phyloP scores from a whole-genome alignment of 2,888 invertebrate genomes.

The Andrena haemorrhoa region DNA sequence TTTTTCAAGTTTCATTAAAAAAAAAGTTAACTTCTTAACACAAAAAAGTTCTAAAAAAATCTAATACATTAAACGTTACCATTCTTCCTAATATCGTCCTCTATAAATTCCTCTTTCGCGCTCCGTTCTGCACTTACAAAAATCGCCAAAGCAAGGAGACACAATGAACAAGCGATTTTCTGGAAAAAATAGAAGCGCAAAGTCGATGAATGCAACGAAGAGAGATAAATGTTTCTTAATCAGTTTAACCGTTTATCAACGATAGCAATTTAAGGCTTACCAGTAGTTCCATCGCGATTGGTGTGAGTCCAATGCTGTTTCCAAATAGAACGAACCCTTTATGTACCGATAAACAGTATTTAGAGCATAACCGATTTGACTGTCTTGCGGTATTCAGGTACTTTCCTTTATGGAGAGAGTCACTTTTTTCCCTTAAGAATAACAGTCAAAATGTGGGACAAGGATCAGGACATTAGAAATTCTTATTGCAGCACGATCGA shows the following conservation, averaged over 20 bases:
- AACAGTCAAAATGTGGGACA: not conserved
- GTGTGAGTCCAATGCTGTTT: conserved; percentile 18
- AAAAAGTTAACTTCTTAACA: not conserved
- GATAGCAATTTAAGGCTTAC: conserved; percentile 35
- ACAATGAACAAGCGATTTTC: not conserved
- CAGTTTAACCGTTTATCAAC: not conserved
- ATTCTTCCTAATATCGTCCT: not conserved
- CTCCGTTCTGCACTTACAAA: not conserved
- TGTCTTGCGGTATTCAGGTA: conserved; percentile 28
- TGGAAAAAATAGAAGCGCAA: conserved; percentile 3
- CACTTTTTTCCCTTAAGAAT: conserved; percentile 20
- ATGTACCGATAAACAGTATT: conserved; percentile 52
- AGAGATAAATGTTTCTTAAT: not conserved
- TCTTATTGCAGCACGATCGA: not conserved
- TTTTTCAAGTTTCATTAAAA: too few relatives aligned
- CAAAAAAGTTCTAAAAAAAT: not conserved
- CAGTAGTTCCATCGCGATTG: conserved; percentile 41
- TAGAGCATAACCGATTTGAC: conserved; percentile 59
- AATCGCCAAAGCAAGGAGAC: conserved; percentile 6
- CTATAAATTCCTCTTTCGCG: not conserved
- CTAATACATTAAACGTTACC: conserved; percentile 25
- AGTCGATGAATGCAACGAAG: not conserved
- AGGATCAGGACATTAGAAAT: not conserved
- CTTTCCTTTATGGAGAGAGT: conserved; percentile 57
- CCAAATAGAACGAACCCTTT: conserved; percentile 30